A percentile compares a stretch with the other conserved stretches of the same genome.
These are phyloP conservation scores for Temnothorax rugatulus DNA, from an alignment of 2,888 invertebrate species.

Conservation along the genomic window DNA sequence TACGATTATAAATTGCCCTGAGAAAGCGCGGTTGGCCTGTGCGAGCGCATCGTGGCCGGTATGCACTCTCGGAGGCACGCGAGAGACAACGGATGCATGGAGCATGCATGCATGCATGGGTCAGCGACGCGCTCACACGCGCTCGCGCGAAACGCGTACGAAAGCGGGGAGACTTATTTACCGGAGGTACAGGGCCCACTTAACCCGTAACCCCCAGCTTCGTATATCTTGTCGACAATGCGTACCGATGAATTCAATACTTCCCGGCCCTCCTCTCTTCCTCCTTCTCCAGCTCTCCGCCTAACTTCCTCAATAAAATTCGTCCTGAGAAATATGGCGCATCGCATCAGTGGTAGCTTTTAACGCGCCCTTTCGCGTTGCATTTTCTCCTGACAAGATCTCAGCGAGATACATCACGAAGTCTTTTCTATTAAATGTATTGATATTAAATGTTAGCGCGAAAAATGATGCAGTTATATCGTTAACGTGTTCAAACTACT, in stretches of 20 bases:
- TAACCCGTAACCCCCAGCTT: conserved; percentile 84
- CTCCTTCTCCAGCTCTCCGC: conserved; percentile 18
- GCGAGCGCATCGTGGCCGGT: conserved; percentile 53
- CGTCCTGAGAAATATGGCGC: conserved; percentile 70
- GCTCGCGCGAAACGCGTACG: conserved; percentile 59
- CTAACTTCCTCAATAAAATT: conserved; percentile 75
- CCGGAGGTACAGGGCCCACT: conserved; percentile 80
- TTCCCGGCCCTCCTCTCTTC: conserved; percentile 48
- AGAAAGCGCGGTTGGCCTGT: conserved; percentile 73
- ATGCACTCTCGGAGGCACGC: conserved; percentile 67
- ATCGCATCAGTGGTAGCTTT: conserved; percentile 68
- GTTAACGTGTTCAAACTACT: neutral
- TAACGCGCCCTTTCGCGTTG: conserved; percentile 49
- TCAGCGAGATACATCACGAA: neutral
- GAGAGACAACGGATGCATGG: conserved; percentile 53
- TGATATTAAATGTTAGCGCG: neutral
- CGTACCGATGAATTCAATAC: conserved; percentile 81
- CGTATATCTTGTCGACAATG: conserved; percentile 84
- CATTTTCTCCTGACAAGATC: neutral
- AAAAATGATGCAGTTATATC: neutral
- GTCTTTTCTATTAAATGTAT: neutral
- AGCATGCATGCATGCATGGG: conserved; percentile 52
- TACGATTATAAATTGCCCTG: conserved; percentile 82
- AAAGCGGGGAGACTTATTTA: conserved; percentile 71
- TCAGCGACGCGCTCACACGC: conserved; percentile 32